Evolutionary conservation across 2,797 vertebrate genomes (phyloP).

Genomic region (Sparus aurata): DNA sequence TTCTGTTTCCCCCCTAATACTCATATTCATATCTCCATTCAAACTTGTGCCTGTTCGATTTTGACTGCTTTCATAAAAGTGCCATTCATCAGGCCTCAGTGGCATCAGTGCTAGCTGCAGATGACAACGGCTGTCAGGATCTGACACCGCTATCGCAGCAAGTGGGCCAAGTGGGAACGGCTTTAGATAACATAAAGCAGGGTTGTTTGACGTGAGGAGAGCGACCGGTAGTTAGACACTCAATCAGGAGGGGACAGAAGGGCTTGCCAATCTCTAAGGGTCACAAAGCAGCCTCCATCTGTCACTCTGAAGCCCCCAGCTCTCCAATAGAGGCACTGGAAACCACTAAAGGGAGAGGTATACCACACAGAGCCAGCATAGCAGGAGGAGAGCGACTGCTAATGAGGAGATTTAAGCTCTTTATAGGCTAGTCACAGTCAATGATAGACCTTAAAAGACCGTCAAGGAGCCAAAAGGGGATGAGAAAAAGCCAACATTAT

Average conservation of each 20-base stretch:
- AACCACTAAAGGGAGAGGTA: conserved; percentile 71
- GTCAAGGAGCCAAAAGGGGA: conserved; percentile 61
- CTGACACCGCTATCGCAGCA: conserved; percentile 72
- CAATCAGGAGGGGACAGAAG: conserved; percentile 82
- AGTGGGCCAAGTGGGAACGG: conserved; percentile 77
- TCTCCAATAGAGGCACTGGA: conserved; percentile 61
- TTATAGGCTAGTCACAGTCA: conserved; percentile 66
- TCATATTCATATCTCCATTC: conserved; percentile 61
- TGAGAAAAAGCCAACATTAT: conserved; percentile 39
- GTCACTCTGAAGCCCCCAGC: conserved; percentile 73
- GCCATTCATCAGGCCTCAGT: conserved; percentile 73
- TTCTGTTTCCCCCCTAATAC: conserved; percentile 35
- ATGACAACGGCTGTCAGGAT: conserved; percentile 82
- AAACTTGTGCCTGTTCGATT: conserved; percentile 48
- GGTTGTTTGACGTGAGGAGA: conserved; percentile 77
- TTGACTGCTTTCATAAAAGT: conserved; percentile 75
- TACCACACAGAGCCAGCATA: conserved; percentile 61
- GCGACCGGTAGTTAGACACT: conserved; percentile 81
- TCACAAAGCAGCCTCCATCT: conserved; percentile 81
- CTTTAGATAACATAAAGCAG: conserved; percentile 80
- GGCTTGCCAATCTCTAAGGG: conserved; percentile 78
- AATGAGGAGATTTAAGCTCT: conserved; percentile 72
- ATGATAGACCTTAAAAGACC: conserved; percentile 65
- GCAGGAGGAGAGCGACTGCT: conserved; percentile 69
- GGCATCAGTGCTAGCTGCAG: conserved; percentile 64